Conservation (phyloP, 2,888 invertebrate species). For the Bombylius major region DNA sequence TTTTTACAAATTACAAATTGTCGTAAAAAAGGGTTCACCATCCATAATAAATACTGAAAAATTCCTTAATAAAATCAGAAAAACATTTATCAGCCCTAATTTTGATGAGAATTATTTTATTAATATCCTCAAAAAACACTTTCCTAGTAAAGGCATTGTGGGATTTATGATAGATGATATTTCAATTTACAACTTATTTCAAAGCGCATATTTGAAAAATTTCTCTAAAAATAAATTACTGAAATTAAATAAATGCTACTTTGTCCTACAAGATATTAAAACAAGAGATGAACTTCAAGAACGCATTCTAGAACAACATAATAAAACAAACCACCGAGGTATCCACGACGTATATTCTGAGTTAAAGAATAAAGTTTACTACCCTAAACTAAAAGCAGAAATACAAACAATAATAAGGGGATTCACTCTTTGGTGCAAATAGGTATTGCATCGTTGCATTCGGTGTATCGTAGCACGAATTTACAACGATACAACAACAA, state of each 20-base stretch:
- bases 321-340: conserved; percentile 5
- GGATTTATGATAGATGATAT: conserved; percentile 1
- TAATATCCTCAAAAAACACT: conserved; percentile 1
- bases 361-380: conserved; percentile 3
- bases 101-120: neutral
- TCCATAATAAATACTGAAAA: neutral
- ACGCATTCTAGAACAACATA: neutral
- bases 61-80: neutral
- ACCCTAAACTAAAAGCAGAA: conserved; percentile 2
- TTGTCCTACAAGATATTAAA: neutral
- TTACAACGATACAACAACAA: too few relatives aligned
- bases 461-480: too few relatives aligned
- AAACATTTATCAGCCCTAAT: neutral
- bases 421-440: too few relatives aligned
- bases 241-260: neutral
- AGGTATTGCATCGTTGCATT: too few relatives aligned
- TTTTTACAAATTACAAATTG: conserved; percentile 1
- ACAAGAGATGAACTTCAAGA: neutral
- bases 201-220: neutral
- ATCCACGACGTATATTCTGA: conserved; percentile 2
- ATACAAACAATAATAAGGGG: conserved; percentile 3
- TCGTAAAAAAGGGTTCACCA: neutral
- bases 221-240: neutral
- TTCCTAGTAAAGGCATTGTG: conserved; percentile 2
- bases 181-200: neutral